Conservation (phyloP, 2,113 vertebrate genomes). For the Lamprotornis superbus region DNA sequence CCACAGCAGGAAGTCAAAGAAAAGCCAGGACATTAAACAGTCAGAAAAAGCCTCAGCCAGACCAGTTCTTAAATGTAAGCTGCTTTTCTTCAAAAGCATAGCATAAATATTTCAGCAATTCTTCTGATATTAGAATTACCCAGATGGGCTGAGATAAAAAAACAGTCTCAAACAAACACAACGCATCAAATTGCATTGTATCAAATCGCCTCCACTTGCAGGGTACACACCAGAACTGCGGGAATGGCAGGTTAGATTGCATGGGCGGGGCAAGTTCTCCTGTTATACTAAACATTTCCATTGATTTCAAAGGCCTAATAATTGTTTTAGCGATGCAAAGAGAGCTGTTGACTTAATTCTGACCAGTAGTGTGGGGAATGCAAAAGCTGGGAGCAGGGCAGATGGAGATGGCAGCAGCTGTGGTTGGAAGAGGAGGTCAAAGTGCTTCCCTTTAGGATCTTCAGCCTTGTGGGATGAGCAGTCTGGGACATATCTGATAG, state of each 20-base stretch:
- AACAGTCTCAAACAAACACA: neutral
- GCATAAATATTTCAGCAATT: neutral
- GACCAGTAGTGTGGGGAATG: neutral
- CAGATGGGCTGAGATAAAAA: neutral
- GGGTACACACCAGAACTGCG: fast-evolving
- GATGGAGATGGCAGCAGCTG: fast-evolving
- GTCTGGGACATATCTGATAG: neutral
- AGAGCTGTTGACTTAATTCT: neutral
- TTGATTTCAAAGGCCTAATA: neutral
- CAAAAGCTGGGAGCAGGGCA: neutral
- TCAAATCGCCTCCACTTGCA: fast-evolving
- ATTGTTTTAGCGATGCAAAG: neutral
- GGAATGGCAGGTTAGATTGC: neutral
- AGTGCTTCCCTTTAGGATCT: neutral
- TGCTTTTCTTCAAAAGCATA: neutral
- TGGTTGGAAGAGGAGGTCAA: fast-evolving
- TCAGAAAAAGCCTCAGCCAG: neutral
- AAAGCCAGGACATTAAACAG: neutral
- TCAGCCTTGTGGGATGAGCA: neutral
- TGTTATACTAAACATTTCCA: neutral
- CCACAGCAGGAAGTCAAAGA: neutral
- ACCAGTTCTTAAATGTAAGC: neutral
- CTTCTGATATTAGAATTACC: neutral
- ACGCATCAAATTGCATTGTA: neutral
- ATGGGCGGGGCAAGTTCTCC: neutral